These are phyloP conservation scores for Pseudochirops cupreus DNA, from an alignment of 2,797 vertebrate genomes.

Conservation along the genomic window DNA sequence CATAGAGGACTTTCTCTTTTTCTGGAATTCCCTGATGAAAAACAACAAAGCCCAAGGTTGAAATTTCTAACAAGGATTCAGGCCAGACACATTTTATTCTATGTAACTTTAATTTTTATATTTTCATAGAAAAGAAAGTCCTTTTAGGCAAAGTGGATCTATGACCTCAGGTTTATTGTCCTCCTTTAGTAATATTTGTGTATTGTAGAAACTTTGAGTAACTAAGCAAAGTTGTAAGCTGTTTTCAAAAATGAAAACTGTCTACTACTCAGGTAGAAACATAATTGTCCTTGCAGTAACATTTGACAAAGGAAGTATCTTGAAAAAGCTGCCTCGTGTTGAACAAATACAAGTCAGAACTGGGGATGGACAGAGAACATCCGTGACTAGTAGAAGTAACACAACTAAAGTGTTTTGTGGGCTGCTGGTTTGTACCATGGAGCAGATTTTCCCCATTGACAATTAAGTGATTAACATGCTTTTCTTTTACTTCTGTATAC, in stretches of 20 bases:
- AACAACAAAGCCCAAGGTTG: conserved; percentile 42
- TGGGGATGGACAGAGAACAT: not conserved
- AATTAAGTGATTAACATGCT: conserved; percentile 64
- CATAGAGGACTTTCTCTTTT: conserved; percentile 34
- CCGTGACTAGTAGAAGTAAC: not conserved
- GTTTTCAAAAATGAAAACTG: not conserved
- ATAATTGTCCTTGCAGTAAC: not conserved
- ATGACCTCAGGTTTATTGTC: not conserved
- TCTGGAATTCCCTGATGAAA: conserved; percentile 57
- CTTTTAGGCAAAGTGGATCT: not conserved
- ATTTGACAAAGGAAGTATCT: not conserved
- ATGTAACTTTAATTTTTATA: conserved; percentile 53
- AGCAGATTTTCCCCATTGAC: conserved; percentile 28
- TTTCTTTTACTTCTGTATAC: conserved; percentile 72
- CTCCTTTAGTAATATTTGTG: conserved; percentile 21
- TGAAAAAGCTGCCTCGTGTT: not conserved
- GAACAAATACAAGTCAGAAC: not conserved
- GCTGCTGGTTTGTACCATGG: not conserved
- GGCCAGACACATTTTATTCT: conserved; percentile 33
- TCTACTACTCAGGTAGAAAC: not conserved
- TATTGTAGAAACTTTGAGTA: not conserved
- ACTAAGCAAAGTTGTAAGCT: conserved; percentile 5
- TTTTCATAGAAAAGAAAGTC: conserved; percentile 42
- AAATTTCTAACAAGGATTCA: conserved; percentile 44
- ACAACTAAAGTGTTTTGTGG: not conserved